Conservation (phyloP, 2,797 vertebrate species). For the Sebastes diploproa region DNA sequence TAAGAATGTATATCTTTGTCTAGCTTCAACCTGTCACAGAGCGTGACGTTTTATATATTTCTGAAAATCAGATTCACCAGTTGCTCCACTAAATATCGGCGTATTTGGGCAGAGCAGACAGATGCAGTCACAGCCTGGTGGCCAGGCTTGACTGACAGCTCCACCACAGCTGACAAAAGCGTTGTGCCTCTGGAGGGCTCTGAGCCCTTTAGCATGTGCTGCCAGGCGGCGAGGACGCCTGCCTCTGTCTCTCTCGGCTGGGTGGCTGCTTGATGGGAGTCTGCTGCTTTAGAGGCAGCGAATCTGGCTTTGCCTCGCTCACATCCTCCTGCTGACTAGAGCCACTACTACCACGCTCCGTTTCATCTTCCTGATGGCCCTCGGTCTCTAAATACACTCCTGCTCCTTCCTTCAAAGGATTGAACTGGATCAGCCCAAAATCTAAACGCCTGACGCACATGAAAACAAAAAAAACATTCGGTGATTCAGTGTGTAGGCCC, state of each 20-base stretch:
- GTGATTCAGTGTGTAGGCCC: neutral
- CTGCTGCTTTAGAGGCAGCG: constrained; percentile 60
- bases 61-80: neutral
- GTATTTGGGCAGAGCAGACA: constrained; percentile 34
- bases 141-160: constrained; percentile 66
- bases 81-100: constrained; percentile 10
- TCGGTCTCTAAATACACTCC: constrained; percentile 41
- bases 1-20: neutral
- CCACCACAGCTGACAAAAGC: constrained; percentile 56
- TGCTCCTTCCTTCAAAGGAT: constrained; percentile 11
- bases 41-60: neutral
- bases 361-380: constrained; percentile 51
- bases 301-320: constrained; percentile 47
- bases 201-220: constrained; percentile 65
- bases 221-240: constrained; percentile 61
- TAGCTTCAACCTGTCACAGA: neutral
- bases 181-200: constrained; percentile 54
- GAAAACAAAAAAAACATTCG: constrained; percentile 7
- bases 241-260: constrained; percentile 55
- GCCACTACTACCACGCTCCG: constrained; percentile 37
- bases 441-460: constrained; percentile 2
- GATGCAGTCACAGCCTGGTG: constrained; percentile 64
- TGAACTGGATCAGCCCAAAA: constrained; percentile 25
- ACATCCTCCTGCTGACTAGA: constrained; percentile 52
- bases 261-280: constrained; percentile 64